Evolutionary conservation across 1,140 invertebrate species (phyloP).

Genomic region (Tetranychus urticae): DNA sequence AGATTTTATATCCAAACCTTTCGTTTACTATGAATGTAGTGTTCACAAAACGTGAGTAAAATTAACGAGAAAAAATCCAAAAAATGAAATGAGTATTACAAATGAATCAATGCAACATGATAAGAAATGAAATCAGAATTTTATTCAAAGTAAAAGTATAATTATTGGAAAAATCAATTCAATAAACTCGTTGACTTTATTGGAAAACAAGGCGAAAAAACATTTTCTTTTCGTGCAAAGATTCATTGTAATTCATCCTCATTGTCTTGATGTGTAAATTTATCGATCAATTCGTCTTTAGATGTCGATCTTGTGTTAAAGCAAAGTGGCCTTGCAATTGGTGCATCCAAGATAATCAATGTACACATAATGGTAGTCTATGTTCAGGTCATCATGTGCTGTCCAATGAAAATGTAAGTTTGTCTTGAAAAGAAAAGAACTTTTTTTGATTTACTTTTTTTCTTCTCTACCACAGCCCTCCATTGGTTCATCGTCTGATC

Average conservation of each 20-base stretch:
- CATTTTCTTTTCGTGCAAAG: too few relatives aligned
- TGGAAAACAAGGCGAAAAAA: too few relatives aligned
- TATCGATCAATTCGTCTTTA: slow-evolving; percentile 4
- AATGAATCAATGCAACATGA: too few relatives aligned
- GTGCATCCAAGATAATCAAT: slow-evolving; percentile 87
- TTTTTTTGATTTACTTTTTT: not conserved
- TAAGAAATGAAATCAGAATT: not conserved
- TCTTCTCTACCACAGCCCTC: not conserved
- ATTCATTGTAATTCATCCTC: not conserved
- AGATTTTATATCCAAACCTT: slow-evolving; percentile 70
- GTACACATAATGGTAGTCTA: slow-evolving; percentile 48
- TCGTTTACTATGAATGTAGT: slow-evolving; percentile 82
- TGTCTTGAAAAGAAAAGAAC: not conserved
- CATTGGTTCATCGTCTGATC: not conserved
- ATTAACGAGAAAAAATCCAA: too few relatives aligned
- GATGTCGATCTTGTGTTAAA: slow-evolving; percentile 57
- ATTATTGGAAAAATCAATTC: too few relatives aligned
- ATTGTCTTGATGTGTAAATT: not conserved
- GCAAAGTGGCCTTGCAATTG: slow-evolving; percentile 79
- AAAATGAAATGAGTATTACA: too few relatives aligned
- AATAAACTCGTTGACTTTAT: too few relatives aligned
- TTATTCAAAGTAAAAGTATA: not conserved
- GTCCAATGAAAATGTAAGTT: not conserved
- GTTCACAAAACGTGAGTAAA: slow-evolving; percentile 40
- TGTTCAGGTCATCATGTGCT: not conserved